phyloP scores from a whole-genome alignment of 2,113 vertebrate genomes.

The Axis porcinus region DNA sequence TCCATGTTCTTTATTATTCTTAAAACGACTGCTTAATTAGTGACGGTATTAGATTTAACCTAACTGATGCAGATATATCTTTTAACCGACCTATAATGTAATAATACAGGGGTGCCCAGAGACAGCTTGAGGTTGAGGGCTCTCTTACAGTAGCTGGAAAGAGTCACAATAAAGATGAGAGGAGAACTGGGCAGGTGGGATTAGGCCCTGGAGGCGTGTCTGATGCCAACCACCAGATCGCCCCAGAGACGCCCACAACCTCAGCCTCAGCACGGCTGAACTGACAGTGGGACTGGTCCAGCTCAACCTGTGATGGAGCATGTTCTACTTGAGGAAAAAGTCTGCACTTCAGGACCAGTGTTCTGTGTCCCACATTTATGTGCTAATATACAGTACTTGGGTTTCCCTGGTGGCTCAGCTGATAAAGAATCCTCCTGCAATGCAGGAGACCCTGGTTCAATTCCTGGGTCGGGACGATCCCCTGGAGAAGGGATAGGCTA shows the following conservation, averaged over 20 bases:
- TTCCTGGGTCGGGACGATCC: background rate
- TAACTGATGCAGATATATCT: rapidly evolving
- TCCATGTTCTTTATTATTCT: background rate
- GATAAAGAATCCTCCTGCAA: rapidly evolving
- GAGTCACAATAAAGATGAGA: background rate
- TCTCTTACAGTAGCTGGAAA: rapidly evolving
- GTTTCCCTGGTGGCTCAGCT: background rate
- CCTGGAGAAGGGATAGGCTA: background rate
- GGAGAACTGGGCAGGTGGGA: no score
- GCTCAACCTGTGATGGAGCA: rapidly evolving
- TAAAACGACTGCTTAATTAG: rapidly evolving
- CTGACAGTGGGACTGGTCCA: no score
- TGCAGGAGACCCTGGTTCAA: rapidly evolving
- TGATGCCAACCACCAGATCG: no score
- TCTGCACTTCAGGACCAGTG: background rate
- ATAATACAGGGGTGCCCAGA: background rate
- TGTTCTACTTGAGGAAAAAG: background rate
- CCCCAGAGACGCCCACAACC: no score
- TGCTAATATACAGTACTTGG: background rate
- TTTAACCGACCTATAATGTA: background rate
- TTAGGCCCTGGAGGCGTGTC: no score
- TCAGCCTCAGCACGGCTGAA: no score
- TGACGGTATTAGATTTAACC: background rate
- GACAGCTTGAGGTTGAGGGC: background rate
- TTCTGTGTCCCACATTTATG: background rate